A percentile compares a stretch with the other conserved stretches of the same genome.
Conservation (phyloP, 2,888 invertebrate genomes). For the Axea sp. region DNA sequence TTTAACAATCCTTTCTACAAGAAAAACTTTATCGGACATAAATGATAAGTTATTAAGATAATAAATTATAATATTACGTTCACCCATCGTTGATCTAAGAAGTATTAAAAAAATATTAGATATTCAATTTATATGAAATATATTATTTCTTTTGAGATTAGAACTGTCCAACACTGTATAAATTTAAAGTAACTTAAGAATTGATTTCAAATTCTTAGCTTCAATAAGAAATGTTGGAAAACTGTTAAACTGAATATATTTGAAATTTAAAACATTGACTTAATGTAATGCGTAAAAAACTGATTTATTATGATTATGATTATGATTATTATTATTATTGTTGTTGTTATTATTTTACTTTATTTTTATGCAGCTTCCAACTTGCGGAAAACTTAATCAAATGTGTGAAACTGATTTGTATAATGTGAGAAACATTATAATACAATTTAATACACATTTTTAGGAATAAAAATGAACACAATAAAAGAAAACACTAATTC, state of each 20-base stretch:
- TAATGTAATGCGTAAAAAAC: too few species aligned
- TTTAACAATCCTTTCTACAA: slow-evolving; percentile 57
- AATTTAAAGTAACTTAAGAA: too few species aligned
- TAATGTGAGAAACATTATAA: too few species aligned
- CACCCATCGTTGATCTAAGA: slow-evolving; percentile 42
- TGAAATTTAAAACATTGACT: too few species aligned
- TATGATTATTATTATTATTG: too few species aligned
- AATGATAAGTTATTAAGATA: slow-evolving; percentile 16
- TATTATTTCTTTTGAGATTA: slow-evolving; percentile 1
- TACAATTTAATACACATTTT: too few species aligned
- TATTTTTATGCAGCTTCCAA: slow-evolving; percentile 23
- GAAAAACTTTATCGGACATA: slow-evolving; percentile 51
- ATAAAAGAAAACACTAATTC: too few species aligned
- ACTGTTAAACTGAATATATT: background rate
- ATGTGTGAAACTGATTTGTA: too few species aligned
- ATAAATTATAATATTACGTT: slow-evolving; percentile 14
- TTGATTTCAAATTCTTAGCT: background rate
- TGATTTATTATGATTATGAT: too few species aligned
- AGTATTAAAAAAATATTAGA: slow-evolving; percentile 24
- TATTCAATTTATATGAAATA: slow-evolving; percentile 3
- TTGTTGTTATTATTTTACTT: too few species aligned
- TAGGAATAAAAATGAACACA: too few species aligned
- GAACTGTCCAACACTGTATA: slow-evolving; percentile 48
- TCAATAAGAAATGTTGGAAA: background rate
- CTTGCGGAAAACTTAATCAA: slow-evolving; percentile 30